These are phyloP conservation scores for Lineus longissimus DNA, from an alignment of 1,140 invertebrate genomes.

Conservation along the genomic window DNA sequence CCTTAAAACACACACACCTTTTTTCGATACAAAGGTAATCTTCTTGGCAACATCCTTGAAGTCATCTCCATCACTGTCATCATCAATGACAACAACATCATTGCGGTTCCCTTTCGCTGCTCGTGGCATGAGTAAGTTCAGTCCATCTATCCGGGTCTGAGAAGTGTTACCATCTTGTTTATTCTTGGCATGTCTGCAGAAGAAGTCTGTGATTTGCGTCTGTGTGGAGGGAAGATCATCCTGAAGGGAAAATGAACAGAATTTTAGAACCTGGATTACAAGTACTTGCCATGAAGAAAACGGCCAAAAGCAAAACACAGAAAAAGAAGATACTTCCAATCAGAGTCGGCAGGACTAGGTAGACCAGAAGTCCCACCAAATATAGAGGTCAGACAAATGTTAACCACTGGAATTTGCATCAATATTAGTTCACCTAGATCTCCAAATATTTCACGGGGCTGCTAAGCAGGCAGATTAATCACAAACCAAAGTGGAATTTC, in stretches of 20 bases:
- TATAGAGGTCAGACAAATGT: too few species aligned
- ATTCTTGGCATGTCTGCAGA: neutral
- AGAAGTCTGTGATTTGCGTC: conserved; percentile 2
- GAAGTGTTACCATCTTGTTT: neutral
- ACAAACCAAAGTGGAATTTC: too few species aligned
- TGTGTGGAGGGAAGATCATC: neutral
- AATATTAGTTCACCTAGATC: too few species aligned
- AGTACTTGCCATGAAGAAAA: neutral
- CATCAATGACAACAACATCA: conserved; percentile 6
- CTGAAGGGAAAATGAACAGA: neutral
- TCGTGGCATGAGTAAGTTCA: too few species aligned
- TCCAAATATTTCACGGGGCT: too few species aligned
- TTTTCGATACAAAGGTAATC: too few species aligned
- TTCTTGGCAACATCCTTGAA: neutral
- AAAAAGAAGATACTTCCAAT: too few species aligned
- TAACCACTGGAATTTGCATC: too few species aligned
- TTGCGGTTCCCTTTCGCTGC: neutral
- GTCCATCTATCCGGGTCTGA: neutral
- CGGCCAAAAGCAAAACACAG: neutral
- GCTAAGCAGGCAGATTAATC: too few species aligned
- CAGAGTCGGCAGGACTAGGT: too few species aligned
- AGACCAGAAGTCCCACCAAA: too few species aligned
- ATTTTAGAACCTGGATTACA: neutral
- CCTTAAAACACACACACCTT: too few species aligned
- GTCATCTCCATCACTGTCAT: conserved; percentile 5